Evolutionary conservation across 1,140 invertebrate genomes (phyloP).

Genomic region (Bombyx mandarina): DNA sequence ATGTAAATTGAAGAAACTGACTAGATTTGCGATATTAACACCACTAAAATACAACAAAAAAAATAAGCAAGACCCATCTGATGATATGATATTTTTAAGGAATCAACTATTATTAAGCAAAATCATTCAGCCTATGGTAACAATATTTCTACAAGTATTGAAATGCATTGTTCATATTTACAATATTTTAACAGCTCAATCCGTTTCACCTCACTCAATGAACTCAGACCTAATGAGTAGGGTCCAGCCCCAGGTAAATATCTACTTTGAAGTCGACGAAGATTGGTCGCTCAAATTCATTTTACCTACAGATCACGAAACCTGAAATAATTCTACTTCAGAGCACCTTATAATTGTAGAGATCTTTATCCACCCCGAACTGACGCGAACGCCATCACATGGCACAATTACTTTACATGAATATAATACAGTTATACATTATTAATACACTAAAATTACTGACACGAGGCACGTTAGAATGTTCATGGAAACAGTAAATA

Average conservation of each 20-base stretch:
- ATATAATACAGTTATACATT: slow-evolving; percentile 49
- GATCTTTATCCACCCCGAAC: slow-evolving; percentile 52
- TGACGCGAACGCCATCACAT: slow-evolving; percentile 52
- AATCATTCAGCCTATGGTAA: slow-evolving; percentile 35
- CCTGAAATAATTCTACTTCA: slow-evolving; percentile 62
- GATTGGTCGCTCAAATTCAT: slow-evolving; percentile 55
- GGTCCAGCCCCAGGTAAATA: slow-evolving; percentile 46
- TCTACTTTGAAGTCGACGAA: slow-evolving; percentile 46
- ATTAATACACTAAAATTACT: slow-evolving; percentile 60
- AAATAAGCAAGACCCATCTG: no score
- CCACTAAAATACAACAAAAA: no score
- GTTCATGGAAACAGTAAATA: no score
- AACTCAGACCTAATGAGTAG: slow-evolving; percentile 25
- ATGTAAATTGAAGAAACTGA: no score
- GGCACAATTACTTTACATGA: slow-evolving; percentile 54
- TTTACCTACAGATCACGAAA: slow-evolving; percentile 57
- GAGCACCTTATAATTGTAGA: slow-evolving; percentile 71
- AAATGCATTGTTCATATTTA: slow-evolving; percentile 50
- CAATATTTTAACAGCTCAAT: slow-evolving; percentile 11
- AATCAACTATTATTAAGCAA: slow-evolving; percentile 3
- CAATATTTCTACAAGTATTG: slow-evolving; percentile 41
- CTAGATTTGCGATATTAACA: no score
- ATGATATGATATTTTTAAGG: no score
- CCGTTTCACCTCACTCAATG: slow-evolving; percentile 8
- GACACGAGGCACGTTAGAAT: slow-evolving; percentile 30